These are phyloP conservation scores for Ostrea edulis DNA, from an alignment of 1,140 invertebrate species.

Conservation along the genomic window DNA sequence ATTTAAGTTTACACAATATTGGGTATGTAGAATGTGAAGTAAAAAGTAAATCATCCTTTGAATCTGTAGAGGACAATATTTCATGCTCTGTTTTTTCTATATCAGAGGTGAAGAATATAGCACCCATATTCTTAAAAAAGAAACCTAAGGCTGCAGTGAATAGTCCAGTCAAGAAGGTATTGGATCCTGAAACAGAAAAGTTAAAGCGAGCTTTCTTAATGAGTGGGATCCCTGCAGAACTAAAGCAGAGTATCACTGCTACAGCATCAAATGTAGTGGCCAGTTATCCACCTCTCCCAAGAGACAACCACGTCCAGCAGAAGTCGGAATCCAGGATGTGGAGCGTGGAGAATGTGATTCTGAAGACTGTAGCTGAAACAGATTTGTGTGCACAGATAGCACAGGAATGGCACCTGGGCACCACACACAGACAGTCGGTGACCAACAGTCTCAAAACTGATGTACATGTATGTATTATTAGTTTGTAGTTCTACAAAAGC, in stretches of 20 bases:
- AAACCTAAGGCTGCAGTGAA: conserved; percentile 42
- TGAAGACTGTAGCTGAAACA: neutral
- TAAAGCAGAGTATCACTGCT: conserved; percentile 59
- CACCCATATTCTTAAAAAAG: conserved; percentile 69
- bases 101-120: conserved; percentile 58
- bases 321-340: neutral
- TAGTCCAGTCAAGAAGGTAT: conserved; percentile 31
- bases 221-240: conserved; percentile 72
- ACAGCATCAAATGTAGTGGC: neutral
- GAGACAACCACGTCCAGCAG: conserved; percentile 69
- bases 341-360: neutral
- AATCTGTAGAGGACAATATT: neutral
- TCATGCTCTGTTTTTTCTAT: neutral
- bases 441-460: neutral
- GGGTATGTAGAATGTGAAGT: too few relatives aligned
- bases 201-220: conserved; percentile 69
- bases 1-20: too few relatives aligned
- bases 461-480: neutral
- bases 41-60: too few relatives aligned
- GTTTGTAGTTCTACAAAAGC: neutral
- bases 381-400: neutral
- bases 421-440: neutral
- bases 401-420: neutral
- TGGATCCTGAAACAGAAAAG: conserved; percentile 66
- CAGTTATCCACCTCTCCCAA: conserved; percentile 67